Evolutionary conservation across 2,113 vertebrate genomes (phyloP), one percentile per base, ranked within the genome.

Genomic region (Camelus bactrianus): DNA sequence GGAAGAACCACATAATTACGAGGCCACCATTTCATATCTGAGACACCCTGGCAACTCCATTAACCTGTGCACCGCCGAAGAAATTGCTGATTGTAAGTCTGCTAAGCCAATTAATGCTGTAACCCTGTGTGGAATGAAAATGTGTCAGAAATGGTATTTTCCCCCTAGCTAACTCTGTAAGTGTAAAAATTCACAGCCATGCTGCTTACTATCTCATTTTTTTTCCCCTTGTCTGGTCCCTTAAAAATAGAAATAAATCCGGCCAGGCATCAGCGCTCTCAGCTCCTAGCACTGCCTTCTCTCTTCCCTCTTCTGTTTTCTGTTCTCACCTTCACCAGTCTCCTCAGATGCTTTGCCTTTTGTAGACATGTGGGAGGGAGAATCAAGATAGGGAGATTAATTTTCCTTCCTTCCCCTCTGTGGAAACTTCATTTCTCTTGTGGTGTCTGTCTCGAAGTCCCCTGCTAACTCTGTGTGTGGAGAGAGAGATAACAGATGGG

Each of bases 1-100:
- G 93, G 98, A 98, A 98, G 98, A 98, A 67, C 30, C n/a, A 95
- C 91, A 94, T 97, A 97, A 98, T 97, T 98, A 98, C 0, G 97
- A 98, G 97, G 98, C 98, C 94, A 97, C 91, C 5, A 67, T 91
- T 0, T 97, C 10, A 4, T 98, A 97, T 96, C 97, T 96, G 97
- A 98, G 97, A 83, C 95, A 98, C 58, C 90, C 93, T 96, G 95
- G 92, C 96, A 97, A 95, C 87, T 70, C 91, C 86, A 83, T 96
- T 95, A 97, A 97, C 98, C 97, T 96, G 90, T 42, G 86, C 97
- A 91, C 96, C 56, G 20, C 83, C 97, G 92, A 97, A 97, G 97
- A 97, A 97, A 98, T 72, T 88, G 91, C 88, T 91, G 92, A 97
- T 95, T 80, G 97, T 97, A 93, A 97, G 98, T 72, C 42, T 93